phyloP scores from a whole-genome alignment of 1,140 invertebrate species.

The Hesperophylax magnus region DNA sequence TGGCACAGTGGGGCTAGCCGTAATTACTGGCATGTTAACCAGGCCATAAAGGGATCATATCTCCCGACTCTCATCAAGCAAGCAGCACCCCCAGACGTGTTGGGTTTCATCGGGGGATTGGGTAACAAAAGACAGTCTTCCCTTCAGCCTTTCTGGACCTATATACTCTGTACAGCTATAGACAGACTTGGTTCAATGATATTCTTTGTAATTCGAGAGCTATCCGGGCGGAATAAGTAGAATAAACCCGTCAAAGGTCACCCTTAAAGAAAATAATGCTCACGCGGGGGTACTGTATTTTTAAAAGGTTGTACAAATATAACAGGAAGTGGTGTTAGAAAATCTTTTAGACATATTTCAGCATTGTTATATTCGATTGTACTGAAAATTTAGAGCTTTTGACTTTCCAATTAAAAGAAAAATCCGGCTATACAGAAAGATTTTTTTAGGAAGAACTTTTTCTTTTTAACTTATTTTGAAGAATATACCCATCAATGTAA shows the following conservation, averaged over 20 bases:
- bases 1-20: not conserved
- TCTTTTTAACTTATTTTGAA: no score
- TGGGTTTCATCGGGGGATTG: constrained; percentile 22
- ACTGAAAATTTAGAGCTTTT: no score
- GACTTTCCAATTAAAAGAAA: no score
- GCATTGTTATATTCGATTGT: no score
- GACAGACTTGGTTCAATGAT: not conserved
- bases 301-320: no score
- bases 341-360: no score
- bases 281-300: no score
- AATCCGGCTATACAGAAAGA: no score
- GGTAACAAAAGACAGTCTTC: constrained; percentile 30
- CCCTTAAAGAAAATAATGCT: no score
- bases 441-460: no score
- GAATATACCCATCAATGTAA: no score
- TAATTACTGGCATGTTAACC: constrained; percentile 30
- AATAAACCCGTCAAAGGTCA: not conserved
- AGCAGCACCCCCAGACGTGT: constrained; percentile 13
- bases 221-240: not conserved
- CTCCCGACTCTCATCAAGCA: constrained; percentile 12
- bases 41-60: constrained; percentile 29
- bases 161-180: not conserved
- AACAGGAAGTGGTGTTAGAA: no score
- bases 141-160: not conserved
- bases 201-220: not conserved